Evolutionary conservation across 2,888 invertebrate genomes (phyloP).

Genomic region (Terebella lapidaria): DNA sequence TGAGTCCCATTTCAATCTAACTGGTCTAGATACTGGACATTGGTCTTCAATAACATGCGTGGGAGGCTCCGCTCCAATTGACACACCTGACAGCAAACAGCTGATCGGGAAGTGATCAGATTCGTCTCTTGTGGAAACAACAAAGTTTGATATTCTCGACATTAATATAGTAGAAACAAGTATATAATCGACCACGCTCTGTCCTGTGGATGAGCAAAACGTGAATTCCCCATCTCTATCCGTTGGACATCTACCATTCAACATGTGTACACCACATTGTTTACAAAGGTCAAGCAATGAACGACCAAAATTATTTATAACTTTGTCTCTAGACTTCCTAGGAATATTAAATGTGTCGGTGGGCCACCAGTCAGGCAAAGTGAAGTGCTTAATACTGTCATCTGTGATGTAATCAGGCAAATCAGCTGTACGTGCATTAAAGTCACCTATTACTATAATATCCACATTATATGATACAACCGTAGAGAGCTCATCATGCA

Average conservation of each 20-base stretch:
- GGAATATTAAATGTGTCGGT: too few species aligned
- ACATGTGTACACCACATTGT: not conserved
- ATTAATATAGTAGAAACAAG: not conserved
- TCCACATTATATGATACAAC: not conserved
- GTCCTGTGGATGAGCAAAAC: not conserved
- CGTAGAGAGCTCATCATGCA: not conserved
- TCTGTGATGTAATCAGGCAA: not conserved
- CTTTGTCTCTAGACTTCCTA: too few species aligned
- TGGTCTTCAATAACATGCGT: not conserved
- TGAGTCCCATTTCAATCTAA: not conserved
- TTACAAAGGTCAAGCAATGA: not conserved
- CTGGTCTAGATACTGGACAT: too few species aligned
- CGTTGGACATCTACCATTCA: not conserved
- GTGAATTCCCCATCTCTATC: not conserved
- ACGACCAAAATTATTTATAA: not conserved
- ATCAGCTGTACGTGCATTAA: not conserved
- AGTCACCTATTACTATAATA: not conserved
- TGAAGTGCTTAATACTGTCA: not conserved
- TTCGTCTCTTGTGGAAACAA: not conserved
- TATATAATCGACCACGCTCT: not conserved
- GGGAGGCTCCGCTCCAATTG: not conserved
- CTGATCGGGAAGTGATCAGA: not conserved
- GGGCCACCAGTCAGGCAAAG: not conserved
- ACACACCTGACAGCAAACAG: not conserved
- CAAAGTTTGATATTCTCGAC: not conserved